Evolutionary conservation across 2,113 vertebrate genomes (phyloP).

Genomic region (Antechinus flavipes): DNA sequence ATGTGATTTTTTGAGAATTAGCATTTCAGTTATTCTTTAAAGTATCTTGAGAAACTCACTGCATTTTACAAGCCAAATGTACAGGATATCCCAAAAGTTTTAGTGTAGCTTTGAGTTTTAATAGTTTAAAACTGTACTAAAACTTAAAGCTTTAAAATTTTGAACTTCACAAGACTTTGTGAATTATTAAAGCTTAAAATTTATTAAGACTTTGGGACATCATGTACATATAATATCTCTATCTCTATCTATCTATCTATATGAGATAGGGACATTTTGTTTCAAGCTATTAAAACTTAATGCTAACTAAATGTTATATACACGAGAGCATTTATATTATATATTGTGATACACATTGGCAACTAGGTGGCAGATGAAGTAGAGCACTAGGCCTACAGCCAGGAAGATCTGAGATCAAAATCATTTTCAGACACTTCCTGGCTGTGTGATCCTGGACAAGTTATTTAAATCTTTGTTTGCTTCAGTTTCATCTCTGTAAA

Average conservation of each 20-base stretch:
- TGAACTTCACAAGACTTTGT: background rate
- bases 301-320: background rate
- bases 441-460: background rate
- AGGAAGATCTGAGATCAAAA: background rate
- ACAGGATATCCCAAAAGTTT: background rate
- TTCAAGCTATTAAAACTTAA: background rate
- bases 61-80: background rate
- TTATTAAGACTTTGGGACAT: background rate
- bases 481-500: background rate
- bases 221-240: background rate
- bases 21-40: slow-evolving; percentile 71
- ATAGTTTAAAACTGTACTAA: background rate
- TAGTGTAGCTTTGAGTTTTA: background rate
- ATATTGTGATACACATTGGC: background rate
- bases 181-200: background rate
- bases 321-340: background rate
- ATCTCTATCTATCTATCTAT: too few relatives aligned
- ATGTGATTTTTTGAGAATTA: slow-evolving; percentile 65
- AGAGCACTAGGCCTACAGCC: too few relatives aligned
- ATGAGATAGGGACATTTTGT: background rate
- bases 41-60: slow-evolving; percentile 60
- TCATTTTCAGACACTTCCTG: background rate
- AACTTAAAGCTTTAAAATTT: background rate
- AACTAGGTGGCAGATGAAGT: background rate
- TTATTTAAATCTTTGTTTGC: background rate